Conservation (phyloP, 2,888 invertebrate species). For the Halictus ligatus region DNA sequence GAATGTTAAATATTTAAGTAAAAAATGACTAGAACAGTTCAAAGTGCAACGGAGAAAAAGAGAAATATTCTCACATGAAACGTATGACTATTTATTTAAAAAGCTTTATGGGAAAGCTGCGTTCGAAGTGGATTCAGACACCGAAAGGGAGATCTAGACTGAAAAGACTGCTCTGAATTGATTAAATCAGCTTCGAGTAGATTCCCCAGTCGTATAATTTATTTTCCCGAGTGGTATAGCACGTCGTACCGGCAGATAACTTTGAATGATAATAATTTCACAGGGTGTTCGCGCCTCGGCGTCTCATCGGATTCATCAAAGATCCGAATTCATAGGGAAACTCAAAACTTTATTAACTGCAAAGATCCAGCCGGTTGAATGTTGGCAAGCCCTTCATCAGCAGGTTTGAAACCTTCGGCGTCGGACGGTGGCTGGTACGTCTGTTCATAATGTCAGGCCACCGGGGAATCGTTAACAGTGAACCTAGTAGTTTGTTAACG, state of each 20-base stretch:
- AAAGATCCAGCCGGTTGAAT: background rate
- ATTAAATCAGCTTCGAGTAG: background rate
- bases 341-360: background rate
- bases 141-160: background rate
- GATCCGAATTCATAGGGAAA: background rate
- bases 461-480: background rate
- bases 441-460: background rate
- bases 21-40: too few relatives aligned
- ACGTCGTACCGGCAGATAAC: background rate
- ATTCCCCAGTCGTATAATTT: background rate
- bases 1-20: too few relatives aligned
- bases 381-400: background rate
- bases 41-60: too few relatives aligned
- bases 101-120: too few relatives aligned
- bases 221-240: background rate
- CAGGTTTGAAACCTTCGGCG: background rate
- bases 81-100: too few relatives aligned
- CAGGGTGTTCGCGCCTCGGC: background rate
- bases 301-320: background rate
- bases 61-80: too few relatives aligned
- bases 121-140: too few relatives aligned
- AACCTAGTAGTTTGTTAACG: background rate
- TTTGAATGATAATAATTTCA: background rate
- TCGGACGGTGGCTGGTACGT: background rate
- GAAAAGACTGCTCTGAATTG: background rate